Percentiles rank a stretch among this genome's conserved stretches.
phyloP scores from a whole-genome alignment of 2,113 vertebrate genomes.

The Mola mola region DNA sequence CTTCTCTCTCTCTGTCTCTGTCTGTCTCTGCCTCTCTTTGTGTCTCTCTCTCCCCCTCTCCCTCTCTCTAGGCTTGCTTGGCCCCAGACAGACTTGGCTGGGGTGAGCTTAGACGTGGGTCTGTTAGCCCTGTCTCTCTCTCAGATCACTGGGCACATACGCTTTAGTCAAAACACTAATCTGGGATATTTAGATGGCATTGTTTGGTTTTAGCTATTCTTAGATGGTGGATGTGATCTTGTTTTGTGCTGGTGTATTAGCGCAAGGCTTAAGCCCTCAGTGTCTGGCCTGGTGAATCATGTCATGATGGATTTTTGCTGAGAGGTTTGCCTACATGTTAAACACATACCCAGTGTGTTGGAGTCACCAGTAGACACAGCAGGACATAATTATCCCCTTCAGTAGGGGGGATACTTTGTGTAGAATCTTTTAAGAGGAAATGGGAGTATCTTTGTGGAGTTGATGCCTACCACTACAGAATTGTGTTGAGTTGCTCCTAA shows the following conservation, averaged over 20 bases:
- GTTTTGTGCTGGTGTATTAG: slow-evolving; percentile 61
- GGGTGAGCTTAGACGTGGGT: slow-evolving; percentile 49
- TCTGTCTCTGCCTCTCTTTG: slow-evolving; percentile 8
- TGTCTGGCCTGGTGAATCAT: slow-evolving; percentile 41
- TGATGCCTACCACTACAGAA: background rate
- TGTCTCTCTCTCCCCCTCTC: slow-evolving; percentile 16
- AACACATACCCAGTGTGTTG: slow-evolving; percentile 29
- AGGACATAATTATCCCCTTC: background rate
- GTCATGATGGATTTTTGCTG: slow-evolving; percentile 34
- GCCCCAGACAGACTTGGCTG: slow-evolving; percentile 48
- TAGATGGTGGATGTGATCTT: slow-evolving; percentile 65
- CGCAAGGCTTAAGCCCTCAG: slow-evolving; percentile 46
- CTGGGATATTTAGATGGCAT: slow-evolving; percentile 71
- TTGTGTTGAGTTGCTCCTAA: no score
- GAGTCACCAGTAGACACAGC: slow-evolving; percentile 14
- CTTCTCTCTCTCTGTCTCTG: slow-evolving; percentile 13
- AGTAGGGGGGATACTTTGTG: background rate
- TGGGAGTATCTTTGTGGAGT: background rate
- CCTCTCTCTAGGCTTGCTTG: slow-evolving; percentile 20
- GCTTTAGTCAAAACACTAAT: slow-evolving; percentile 67
- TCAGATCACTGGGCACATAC: slow-evolving; percentile 70
- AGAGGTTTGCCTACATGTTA: slow-evolving; percentile 39
- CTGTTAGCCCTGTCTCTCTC: slow-evolving; percentile 58
- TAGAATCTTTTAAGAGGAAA: background rate
- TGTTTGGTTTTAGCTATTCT: slow-evolving; percentile 66